Evolutionary conservation across 2,888 invertebrate species (phyloP), one percentile per base, ranked within the genome.

Genomic region (Apotomis turbidana): DNA sequence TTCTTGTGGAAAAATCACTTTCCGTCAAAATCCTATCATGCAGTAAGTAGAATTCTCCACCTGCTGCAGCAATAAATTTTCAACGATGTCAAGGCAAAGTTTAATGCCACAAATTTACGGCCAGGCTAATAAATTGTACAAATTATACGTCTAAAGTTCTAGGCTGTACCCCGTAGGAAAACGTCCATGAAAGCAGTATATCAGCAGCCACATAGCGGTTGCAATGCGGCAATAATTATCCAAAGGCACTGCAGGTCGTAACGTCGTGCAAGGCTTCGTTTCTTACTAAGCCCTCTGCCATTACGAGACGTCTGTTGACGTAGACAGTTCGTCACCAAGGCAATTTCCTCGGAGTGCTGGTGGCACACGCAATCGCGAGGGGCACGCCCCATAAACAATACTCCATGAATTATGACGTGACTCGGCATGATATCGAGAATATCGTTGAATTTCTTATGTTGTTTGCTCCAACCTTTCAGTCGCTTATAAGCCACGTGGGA

Each of bases 371-470:
- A 59, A 66, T 58, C 13, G 59, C 44, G 5, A 58, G 58, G 5
- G 52, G 44, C 64, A 52, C 58, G 57, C 69, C 72, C 55, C 59
- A 61, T 60, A 64, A 73, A 70, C 70, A 73, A 63, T 63, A 44
- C 62, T 72, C 52, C 38, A 68, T 72, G 62, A 68, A 68, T 68
- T 63, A 72, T 72, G 63, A 68, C n/a, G 46, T 63, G 58, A 10
- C 58, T 51, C 44, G 13, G 46, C 57, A 36, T 41, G 63, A 57
- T 63, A 41, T 79, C 75, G 78, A 74, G 75, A 59, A 68, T 71
- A 71, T 70, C 67, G 36, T 74, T 84, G 78, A 83, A 84, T 82
- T 80, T 81, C 78, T 80, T 79, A 85, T 83, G 77, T 78, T 83
- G 81, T 85, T 82, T 81, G 78, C 75, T 73, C 73, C 74, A 76